phyloP scores from a whole-genome alignment of 2,113 vertebrate species.

The Varanus komodoensis region DNA sequence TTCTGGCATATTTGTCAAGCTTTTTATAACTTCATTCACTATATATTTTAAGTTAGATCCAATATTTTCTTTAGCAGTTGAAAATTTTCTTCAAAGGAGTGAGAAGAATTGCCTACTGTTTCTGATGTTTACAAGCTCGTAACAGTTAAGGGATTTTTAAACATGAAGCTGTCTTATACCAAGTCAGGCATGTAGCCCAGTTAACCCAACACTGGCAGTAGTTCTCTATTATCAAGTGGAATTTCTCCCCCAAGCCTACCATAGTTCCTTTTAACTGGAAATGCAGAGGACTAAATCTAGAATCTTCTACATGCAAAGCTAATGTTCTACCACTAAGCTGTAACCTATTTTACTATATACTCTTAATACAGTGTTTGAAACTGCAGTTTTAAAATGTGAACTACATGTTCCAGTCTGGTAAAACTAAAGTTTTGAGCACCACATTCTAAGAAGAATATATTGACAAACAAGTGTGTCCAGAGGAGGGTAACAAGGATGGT shows the following conservation, averaged over 20 bases:
- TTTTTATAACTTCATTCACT: slow-evolving; percentile 53
- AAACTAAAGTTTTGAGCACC: neutral
- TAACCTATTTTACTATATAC: slow-evolving; percentile 48
- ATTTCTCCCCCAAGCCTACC: neutral
- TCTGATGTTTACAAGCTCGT: slow-evolving; percentile 47
- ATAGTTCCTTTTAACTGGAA: neutral
- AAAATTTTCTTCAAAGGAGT: slow-evolving; percentile 40
- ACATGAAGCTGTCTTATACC: neutral
- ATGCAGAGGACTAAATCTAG: neutral
- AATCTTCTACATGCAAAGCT: neutral
- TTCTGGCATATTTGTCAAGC: slow-evolving; percentile 39
- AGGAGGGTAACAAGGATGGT: neutral
- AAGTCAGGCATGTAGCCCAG: neutral
- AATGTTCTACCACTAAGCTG: neutral
- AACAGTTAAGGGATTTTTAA: slow-evolving; percentile 16
- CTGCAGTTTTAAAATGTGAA: slow-evolving; percentile 24
- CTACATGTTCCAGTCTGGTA: slow-evolving; percentile 42
- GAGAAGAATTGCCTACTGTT: slow-evolving; percentile 29
- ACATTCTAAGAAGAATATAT: neutral
- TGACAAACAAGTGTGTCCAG: neutral
- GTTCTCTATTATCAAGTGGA: neutral
- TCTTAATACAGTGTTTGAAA: slow-evolving; percentile 68
- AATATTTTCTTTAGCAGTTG: slow-evolving; percentile 27
- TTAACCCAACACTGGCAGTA: neutral
- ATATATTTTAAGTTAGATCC: neutral